Evolutionary conservation across 2,888 invertebrate species (phyloP), one percentile per base, ranked within the genome.

Genomic region (Nysson spinosus): DNA sequence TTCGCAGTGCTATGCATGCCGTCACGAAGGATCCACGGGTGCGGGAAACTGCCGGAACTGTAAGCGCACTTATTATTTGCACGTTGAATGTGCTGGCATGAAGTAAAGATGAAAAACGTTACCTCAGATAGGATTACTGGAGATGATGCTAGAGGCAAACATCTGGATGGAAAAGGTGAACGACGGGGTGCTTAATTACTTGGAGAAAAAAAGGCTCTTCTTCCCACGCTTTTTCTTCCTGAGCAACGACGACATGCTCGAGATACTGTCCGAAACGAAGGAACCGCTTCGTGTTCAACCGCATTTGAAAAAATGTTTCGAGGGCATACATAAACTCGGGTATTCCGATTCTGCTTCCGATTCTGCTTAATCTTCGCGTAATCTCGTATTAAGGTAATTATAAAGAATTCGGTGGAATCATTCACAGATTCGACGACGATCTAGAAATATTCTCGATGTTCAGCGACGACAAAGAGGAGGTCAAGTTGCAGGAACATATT

Each of bases 201-300:
- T 96, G 64, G 95, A 96, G 88, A 94, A 93, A 87, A 96, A 96
- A 85, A 88, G 96, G 70, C 88, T 96, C 6, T 95, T 90, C 85
- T 96, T 96, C 83, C 93, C 95, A 32, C 90, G 96, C 84, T 96
- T 96, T 84, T 96, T 96, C 89, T 96, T 96, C 83, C 89, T 97
- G 58, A 96, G 96, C 4, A 96, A 96, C 84, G 95, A 96, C 80
- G 96, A 96, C 87, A 93, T 96, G 91, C 88, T 97, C 75, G 95
- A 96, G 87, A 95, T 97, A 77, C 89, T 97, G 64, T 95, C 96
- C 0, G 95, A 96, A 89, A 95, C 95, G 1, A 95, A 95, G 88
- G 94, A 96, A 83, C 95, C 95, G 0, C 87, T 92, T 4, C 90
- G 94, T 76, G 95, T 96, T 1, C 95, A 96, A 85, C 95, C 95